Conservation (phyloP, 2,888 invertebrate genomes). For the Tanytarsus gracilentus region DNA sequence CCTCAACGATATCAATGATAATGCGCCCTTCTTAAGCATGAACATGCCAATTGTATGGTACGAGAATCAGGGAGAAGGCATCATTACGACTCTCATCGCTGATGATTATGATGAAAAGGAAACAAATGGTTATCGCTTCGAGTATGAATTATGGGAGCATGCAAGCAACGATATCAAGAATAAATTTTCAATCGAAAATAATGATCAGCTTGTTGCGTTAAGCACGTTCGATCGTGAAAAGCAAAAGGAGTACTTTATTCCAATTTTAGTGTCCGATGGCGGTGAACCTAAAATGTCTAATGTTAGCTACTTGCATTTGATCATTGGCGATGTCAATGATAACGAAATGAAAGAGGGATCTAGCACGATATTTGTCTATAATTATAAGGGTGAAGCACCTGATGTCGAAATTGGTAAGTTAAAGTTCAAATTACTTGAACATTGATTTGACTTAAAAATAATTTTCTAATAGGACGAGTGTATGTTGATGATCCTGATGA, state of each 20-base stretch:
- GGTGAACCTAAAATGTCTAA: conserved; percentile 64
- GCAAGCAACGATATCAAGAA: conserved; percentile 58
- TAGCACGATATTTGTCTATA: conserved; percentile 89
- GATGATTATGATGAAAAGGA: conserved; percentile 71
- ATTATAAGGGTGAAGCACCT: conserved; percentile 77
- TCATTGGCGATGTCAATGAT: conserved; percentile 92
- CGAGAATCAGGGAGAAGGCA: conserved; percentile 64
- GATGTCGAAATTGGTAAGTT: conserved; percentile 80
- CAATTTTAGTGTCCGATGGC: conserved; percentile 81
- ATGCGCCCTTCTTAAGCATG: conserved; percentile 78
- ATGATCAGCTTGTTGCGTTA: conserved; percentile 59
- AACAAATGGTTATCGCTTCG: conserved; percentile 73
- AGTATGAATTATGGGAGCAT: conserved; percentile 38
- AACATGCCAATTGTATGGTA: conserved; percentile 74
- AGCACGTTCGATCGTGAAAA: conserved; percentile 78
- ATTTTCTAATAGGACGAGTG: too few relatives aligned
- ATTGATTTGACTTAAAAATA: too few relatives aligned
- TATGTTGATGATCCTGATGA: conserved; percentile 93
- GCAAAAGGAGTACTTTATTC: conserved; percentile 77
- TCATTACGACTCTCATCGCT: conserved; percentile 60
- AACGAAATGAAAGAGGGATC: conserved; percentile 80
- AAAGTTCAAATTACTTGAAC: too few relatives aligned
- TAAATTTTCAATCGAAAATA: conserved; percentile 62
- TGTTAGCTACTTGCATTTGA: conserved; percentile 73
- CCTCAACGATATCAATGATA: conserved; percentile 83